A percentile compares a stretch with the other conserved stretches of the same genome.
phyloP scores from a whole-genome alignment of 1,140 invertebrate species.

The Ceratosolen solmsi region DNA sequence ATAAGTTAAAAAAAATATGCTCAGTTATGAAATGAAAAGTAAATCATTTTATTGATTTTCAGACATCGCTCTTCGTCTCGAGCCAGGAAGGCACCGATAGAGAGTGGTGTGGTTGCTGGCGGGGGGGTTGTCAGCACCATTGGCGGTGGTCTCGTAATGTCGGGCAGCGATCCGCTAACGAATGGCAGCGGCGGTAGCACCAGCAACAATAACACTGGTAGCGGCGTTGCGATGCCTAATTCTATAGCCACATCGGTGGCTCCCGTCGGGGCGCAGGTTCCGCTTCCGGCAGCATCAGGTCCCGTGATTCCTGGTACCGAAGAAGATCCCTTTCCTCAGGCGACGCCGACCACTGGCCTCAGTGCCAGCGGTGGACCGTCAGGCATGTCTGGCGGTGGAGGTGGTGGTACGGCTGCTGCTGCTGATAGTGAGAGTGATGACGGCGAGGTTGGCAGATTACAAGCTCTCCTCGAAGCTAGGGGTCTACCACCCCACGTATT shows the following conservation, averaged over 20 bases:
- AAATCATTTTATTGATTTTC: constrained; percentile 8
- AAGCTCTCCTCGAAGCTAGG: constrained; percentile 93
- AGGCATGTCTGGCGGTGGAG: constrained; percentile 67
- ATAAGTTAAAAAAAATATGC: too few species aligned
- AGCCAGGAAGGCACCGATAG: constrained; percentile 70
- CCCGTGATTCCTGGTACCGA: neutral
- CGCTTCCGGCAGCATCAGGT: neutral
- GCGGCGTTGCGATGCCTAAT: constrained; percentile 53
- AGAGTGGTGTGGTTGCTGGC: constrained; percentile 63
- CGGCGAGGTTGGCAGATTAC: constrained; percentile 89
- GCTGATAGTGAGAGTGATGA: constrained; percentile 82
- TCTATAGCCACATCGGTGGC: constrained; percentile 56
- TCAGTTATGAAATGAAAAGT: too few species aligned
- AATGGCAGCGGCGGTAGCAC: constrained; percentile 57
- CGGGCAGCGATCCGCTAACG: constrained; percentile 65
- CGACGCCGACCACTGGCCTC: constrained; percentile 1
- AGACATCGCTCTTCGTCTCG: constrained; percentile 77
- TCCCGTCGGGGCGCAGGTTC: constrained; percentile 54
- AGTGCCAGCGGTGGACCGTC: constrained; percentile 68
- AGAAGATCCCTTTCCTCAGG: constrained; percentile 1
- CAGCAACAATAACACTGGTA: constrained; percentile 40
- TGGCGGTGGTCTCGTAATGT: constrained; percentile 65
- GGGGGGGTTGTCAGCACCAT: constrained; percentile 64
- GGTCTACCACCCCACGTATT: constrained; percentile 96
- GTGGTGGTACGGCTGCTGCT: constrained; percentile 64